These are phyloP conservation scores for Bilobella aurantiaca DNA, from an alignment of 1,140 invertebrate species.

Conservation along the genomic window DNA sequence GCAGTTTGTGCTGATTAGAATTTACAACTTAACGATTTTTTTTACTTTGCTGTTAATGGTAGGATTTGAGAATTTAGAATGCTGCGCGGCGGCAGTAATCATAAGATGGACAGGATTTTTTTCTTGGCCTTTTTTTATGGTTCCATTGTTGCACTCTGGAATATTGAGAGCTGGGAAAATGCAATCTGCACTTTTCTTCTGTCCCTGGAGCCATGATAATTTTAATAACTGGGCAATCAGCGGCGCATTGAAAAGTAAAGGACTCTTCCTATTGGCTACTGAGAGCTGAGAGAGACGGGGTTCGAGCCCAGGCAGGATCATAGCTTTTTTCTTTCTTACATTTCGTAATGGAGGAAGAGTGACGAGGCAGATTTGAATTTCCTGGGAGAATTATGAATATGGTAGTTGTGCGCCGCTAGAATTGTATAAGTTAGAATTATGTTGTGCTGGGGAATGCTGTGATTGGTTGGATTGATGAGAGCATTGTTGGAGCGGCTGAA, in stretches of 20 bases:
- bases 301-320: background rate
- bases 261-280: background rate
- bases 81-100: background rate
- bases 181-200: background rate
- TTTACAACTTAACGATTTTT: background rate
- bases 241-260: background rate
- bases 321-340: too few relatives aligned
- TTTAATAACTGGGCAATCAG: constrained; percentile 18
- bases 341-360: too few relatives aligned
- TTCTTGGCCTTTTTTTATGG: too few relatives aligned
- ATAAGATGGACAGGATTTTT: background rate
- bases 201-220: constrained; percentile 13
- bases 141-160: too few relatives aligned
- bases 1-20: constrained; percentile 2
- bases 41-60: background rate
- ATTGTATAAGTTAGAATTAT: too few relatives aligned
- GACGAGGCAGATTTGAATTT: too few relatives aligned
- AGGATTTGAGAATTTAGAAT: background rate
- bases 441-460: too few relatives aligned
- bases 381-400: too few relatives aligned
- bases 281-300: background rate
- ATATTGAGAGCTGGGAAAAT: too few relatives aligned
- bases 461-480: too few relatives aligned
- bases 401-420: too few relatives aligned
- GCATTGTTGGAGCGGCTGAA: too few relatives aligned